Percentiles rank a stretch among this genome's conserved stretches.
Conservation (phyloP, 2,113 vertebrate genomes). For the Dermatemys mawii region DNA sequence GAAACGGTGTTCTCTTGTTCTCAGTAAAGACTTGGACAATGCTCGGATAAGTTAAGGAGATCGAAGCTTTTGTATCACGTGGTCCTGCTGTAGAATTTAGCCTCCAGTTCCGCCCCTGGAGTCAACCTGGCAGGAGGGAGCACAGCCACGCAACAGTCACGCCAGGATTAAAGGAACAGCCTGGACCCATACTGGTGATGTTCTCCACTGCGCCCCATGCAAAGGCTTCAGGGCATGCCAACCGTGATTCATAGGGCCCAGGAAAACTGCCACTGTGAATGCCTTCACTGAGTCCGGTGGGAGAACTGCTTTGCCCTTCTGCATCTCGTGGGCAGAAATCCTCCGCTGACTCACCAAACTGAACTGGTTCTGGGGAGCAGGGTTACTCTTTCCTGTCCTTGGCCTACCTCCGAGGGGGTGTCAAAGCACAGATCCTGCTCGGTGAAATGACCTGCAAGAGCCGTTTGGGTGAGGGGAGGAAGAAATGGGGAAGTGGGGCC, state of each 20-base stretch:
- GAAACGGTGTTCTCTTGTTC: background rate
- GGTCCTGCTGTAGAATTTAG: background rate
- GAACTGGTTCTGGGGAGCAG: background rate
- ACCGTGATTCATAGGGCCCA: background rate
- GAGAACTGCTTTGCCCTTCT: background rate
- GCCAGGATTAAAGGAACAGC: no score
- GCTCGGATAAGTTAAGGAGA: background rate
- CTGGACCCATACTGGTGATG: no score
- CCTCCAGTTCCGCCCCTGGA: fast-evolving
- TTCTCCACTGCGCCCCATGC: background rate
- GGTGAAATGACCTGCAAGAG: background rate
- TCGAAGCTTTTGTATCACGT: background rate
- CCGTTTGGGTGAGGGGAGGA: no score
- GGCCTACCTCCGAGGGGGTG: background rate
- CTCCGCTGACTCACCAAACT: background rate
- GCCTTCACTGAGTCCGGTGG: no score
- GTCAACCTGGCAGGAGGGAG: background rate
- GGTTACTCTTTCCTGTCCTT: background rate
- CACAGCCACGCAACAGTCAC: no score
- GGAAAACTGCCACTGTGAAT: background rate
- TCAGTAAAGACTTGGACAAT: background rate
- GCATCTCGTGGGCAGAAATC: background rate
- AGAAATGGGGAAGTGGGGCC: no score
- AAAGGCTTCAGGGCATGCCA: no score
- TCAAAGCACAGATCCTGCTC: background rate